A percentile compares a stretch with the other conserved stretches of the same genome.
phyloP scores from a whole-genome alignment of 2,888 invertebrate genomes.

The Dryobota labecula region DNA sequence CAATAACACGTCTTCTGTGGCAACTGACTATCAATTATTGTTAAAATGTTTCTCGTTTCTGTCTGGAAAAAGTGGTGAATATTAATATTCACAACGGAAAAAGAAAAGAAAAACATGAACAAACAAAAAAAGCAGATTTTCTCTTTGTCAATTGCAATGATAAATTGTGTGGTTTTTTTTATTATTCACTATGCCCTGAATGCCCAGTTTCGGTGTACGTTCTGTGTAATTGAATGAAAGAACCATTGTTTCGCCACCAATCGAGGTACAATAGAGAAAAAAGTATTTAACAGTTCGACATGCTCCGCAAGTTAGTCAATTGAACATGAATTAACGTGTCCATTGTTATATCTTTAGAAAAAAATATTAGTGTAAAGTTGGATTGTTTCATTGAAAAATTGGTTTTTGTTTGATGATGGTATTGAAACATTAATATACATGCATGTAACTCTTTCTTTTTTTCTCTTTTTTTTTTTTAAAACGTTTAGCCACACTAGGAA shows the following conservation, averaged over 20 bases:
- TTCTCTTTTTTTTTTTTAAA: no score
- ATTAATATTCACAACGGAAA: neutral
- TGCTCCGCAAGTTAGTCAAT: constrained; percentile 11
- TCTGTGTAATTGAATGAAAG: constrained; percentile 25
- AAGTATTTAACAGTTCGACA: constrained; percentile 20
- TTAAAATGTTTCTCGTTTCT: no score
- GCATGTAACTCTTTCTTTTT: no score
- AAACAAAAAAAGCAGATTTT: neutral
- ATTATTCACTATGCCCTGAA: neutral
- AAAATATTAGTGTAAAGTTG: neutral
- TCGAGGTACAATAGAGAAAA: constrained; percentile 4
- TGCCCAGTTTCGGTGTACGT: neutral
- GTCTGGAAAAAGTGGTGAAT: neutral
- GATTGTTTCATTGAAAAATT: constrained; percentile 1
- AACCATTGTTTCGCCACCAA: constrained; percentile 34
- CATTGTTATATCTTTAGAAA: constrained; percentile 19
- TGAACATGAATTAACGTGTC: constrained; percentile 13
- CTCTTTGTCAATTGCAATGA: neutral
- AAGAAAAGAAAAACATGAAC: neutral
- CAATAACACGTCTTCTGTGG: no score
- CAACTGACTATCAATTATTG: no score
- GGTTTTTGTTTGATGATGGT: no score
- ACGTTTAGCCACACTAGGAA: no score
- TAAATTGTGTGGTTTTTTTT: neutral
- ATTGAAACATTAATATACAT: no score